Evolutionary conservation across 2,113 vertebrate species (phyloP), one percentile per base, ranked within the genome.

Genomic region (Odontophorus gujanensis): DNA sequence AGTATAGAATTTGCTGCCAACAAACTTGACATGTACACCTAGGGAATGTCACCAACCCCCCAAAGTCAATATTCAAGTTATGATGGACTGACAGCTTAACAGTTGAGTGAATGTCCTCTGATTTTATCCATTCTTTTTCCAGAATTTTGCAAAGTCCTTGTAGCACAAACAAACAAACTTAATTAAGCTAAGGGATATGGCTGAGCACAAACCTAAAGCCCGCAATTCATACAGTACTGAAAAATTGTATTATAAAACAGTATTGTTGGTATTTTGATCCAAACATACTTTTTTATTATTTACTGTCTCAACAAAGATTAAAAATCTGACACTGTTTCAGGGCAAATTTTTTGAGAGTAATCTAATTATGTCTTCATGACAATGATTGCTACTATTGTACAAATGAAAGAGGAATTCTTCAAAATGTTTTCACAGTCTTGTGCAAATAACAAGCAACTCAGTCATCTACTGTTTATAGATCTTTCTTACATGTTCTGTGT

Each of bases 51-150:
- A 96, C 65, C 72, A 97, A 43, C 32, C 36, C 51, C 69, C 73
- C 36, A 6, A 85, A 97, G 98, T 97, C 97, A 97, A 97, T 98
- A 97, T 95, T 97, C 92, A 90, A 94, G 95, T 97, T 97, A 95
- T 97, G 96, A 96, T 71, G 84, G 95, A 96, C 86, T 96, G 97
- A 97, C 96, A 96, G 93, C 67, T 96, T 96, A 66, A 96, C 83
- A 94, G 89, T 93, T 96, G 92, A 95, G 76, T 68, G 68, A 95
- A 11, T 65, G 71, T 97, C 94, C 92, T 95, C 94, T 95, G 95
- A 90, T 97, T 97, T 97, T 97, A 91, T 85, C 74, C 91, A n/a
- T 81, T 95, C 80, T 82, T 91, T 22, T 89, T 89, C 81, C 51
- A 94, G 67, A 97, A 77, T 47, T 87, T 58, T 81, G 62, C 53